These are phyloP conservation scores for Chroicocephalus ridibundus DNA, from an alignment of 2,113 vertebrate species.

Conservation along the genomic window DNA sequence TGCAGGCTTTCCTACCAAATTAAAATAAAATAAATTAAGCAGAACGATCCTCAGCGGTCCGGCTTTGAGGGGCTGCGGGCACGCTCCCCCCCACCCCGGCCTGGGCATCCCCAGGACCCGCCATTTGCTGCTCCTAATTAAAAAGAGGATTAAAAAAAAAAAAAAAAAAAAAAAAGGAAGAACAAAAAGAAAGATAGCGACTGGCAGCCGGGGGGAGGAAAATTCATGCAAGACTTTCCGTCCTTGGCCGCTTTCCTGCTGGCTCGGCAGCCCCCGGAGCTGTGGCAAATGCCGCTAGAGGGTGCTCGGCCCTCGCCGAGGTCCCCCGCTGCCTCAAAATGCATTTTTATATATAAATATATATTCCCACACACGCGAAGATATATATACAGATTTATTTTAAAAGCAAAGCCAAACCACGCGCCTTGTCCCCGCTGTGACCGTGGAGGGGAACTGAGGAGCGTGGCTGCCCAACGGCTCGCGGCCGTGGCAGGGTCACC, in stretches of 20 bases:
- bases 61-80: rapidly evolving
- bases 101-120: background rate
- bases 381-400: background rate
- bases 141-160: background rate
- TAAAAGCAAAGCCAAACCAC: background rate
- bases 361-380: background rate
- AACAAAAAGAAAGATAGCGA: background rate
- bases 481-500: background rate
- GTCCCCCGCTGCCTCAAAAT: background rate
- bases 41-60: background rate
- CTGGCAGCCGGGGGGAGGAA: background rate
- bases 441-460: rapidly evolving
- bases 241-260: background rate
- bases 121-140: background rate
- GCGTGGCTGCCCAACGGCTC: background rate
- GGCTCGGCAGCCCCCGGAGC: background rate
- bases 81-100: rapidly evolving
- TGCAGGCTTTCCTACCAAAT: background rate
- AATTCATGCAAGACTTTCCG: constrained; percentile 7
- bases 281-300: constrained; percentile 55
- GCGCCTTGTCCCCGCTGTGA: background rate
- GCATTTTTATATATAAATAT: background rate
- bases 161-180: background rate
- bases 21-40: background rate
- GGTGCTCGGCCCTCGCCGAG: constrained; percentile 57